These are phyloP conservation scores for Muscidifurax raptorellus DNA, from an alignment of 1,140 invertebrate species.

Conservation along the genomic window DNA sequence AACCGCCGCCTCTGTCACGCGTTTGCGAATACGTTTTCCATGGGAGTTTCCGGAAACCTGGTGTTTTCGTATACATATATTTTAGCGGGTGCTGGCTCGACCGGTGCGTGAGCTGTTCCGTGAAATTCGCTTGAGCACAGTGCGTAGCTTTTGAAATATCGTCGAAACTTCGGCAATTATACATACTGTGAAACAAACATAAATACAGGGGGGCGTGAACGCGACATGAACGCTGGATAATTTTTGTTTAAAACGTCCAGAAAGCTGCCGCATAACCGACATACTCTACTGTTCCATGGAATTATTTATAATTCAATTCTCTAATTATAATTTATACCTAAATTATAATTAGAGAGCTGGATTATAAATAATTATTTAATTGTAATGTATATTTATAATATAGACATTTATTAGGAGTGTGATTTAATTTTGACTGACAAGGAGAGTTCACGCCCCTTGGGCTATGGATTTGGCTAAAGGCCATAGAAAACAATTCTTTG, in stretches of 20 bases:
- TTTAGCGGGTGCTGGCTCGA: neutral
- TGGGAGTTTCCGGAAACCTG: neutral
- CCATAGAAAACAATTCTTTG: too few species aligned
- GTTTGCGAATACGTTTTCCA: neutral
- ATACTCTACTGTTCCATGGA: too few species aligned
- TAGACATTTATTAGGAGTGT: too few species aligned
- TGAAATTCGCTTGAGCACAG: neutral
- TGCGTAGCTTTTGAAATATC: neutral
- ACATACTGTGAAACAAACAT: neutral
- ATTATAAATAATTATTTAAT: too few species aligned
- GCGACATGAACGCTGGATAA: neutral
- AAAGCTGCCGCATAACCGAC: neutral
- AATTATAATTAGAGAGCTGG: too few species aligned
- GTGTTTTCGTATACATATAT: neutral
- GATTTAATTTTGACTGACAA: too few species aligned
- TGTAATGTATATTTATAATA: too few species aligned
- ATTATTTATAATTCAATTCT: neutral
- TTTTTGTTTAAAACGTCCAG: constrained; percentile 5
- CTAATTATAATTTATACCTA: neutral
- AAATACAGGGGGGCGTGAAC: neutral
- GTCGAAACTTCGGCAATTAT: constrained; percentile 9
- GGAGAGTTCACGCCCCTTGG: too few species aligned
- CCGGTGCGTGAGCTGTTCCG: neutral
- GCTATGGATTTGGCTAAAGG: too few species aligned
- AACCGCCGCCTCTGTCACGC: neutral